Percentiles rank a stretch among this genome's conserved stretches.
These are phyloP conservation scores for Ganaspis brasiliensis DNA, from an alignment of 2,888 invertebrate species.

Conservation along the genomic window DNA sequence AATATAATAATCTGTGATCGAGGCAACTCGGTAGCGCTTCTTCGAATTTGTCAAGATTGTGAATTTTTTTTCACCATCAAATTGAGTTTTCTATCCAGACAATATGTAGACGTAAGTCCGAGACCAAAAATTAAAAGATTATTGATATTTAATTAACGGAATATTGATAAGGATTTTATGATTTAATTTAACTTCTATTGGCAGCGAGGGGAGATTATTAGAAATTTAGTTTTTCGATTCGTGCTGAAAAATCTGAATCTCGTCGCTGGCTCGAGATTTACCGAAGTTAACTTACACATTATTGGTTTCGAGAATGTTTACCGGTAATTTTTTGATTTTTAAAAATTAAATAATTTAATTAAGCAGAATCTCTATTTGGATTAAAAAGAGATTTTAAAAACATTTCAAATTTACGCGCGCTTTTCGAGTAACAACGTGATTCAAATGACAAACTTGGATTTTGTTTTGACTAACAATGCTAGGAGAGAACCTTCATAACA, in stretches of 20 bases:
- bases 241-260: not conserved
- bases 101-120: conserved; percentile 79
- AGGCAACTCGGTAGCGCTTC: conserved; percentile 8
- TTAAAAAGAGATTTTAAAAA: too few relatives aligned
- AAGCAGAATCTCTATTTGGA: too few relatives aligned
- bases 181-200: conserved; percentile 65
- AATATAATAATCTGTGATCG: conserved; percentile 19
- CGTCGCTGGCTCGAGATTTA: conserved; percentile 27
- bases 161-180: conserved; percentile 60
- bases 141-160: conserved; percentile 64
- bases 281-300: conserved; percentile 20
- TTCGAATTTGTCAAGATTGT: conserved; percentile 30
- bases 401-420: too few relatives aligned
- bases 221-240: conserved; percentile 11
- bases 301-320: not conserved
- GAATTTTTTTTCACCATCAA: conserved; percentile 46
- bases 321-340: not conserved
- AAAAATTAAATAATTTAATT: too few relatives aligned
- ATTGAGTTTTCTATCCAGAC: conserved; percentile 73
- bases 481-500: too few relatives aligned
- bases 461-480: too few relatives aligned
- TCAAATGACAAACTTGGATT: too few relatives aligned
- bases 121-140: conserved; percentile 78
- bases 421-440: too few relatives aligned
- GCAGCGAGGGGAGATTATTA: conserved; percentile 48